A percentile compares a stretch with the other conserved stretches of the same genome.
These are phyloP conservation scores for Megastigmus dorsalis DNA, from an alignment of 2,888 invertebrate species.

Conservation along the genomic window DNA sequence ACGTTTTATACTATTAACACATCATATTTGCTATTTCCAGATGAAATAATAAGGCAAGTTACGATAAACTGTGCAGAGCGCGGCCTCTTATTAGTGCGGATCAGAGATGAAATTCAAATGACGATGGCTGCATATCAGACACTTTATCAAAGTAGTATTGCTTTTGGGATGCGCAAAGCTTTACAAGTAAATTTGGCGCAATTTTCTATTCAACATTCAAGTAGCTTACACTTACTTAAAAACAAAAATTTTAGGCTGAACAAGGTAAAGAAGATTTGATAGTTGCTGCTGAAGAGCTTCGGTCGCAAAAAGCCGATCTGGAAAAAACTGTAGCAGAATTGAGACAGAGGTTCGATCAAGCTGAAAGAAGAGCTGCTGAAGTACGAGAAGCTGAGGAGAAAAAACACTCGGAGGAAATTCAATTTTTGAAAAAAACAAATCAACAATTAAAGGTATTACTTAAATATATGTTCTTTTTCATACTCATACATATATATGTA, in stretches of 20 bases:
- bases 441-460: slow-evolving; percentile 88
- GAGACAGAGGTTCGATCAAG: slow-evolving; percentile 86
- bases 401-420: slow-evolving; percentile 93
- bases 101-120: slow-evolving; percentile 96
- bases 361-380: slow-evolving; percentile 88
- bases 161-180: slow-evolving; percentile 98
- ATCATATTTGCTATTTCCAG: slow-evolving; percentile 69
- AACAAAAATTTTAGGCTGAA: slow-evolving; percentile 78
- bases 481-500: neutral
- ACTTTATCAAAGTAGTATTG: slow-evolving; percentile 96
- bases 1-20: too few species aligned
- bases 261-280: slow-evolving; percentile 90
- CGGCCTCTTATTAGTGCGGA: slow-evolving; percentile 92
- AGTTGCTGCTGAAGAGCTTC: slow-evolving; percentile 83
- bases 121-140: slow-evolving; percentile 98
- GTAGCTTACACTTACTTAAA: neutral
- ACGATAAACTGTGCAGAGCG: slow-evolving; percentile 98
- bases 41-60: slow-evolving; percentile 94
- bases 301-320: slow-evolving; percentile 79
- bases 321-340: slow-evolving; percentile 77
- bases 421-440: slow-evolving; percentile 94
- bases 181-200: too few species aligned
- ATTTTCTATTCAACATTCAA: too few species aligned
- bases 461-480: neutral
- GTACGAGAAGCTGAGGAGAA: slow-evolving; percentile 92